A percentile compares a stretch with the other conserved stretches of the same genome.
Evolutionary conservation across 2,113 vertebrate species (phyloP).

Genomic region (Myotis brandtii): DNA sequence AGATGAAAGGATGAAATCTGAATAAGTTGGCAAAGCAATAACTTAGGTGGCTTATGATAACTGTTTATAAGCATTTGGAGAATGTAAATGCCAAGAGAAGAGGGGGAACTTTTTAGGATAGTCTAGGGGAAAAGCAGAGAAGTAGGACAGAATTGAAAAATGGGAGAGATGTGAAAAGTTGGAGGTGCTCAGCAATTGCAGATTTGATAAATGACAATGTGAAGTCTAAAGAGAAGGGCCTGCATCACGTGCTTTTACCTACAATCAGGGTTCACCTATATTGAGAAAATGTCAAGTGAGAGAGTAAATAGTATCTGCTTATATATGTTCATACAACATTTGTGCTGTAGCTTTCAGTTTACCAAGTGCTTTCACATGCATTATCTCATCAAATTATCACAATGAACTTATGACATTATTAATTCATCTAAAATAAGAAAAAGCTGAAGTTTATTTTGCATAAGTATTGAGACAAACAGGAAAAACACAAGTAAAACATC

Average conservation of each 20-base stretch:
- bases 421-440: background rate
- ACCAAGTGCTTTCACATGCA: background rate
- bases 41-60: constrained; percentile 9
- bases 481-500: background rate
- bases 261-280: background rate
- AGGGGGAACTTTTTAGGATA: constrained; percentile 26
- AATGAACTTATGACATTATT: background rate
- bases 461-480: background rate
- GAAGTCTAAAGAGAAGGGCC: background rate
- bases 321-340: background rate
- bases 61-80: constrained; percentile 54
- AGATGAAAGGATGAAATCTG: constrained; percentile 73
- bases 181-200: background rate
- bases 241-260: background rate
- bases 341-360: background rate
- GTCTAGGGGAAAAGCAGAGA: background rate
- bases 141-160: constrained; percentile 13
- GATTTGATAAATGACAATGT: background rate
- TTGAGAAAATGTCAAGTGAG: background rate
- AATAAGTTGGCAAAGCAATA: constrained; percentile 64
- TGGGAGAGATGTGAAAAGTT: background rate
- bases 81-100: constrained; percentile 60
- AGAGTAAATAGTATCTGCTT: background rate
- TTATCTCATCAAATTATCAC: constrained; percentile 4
- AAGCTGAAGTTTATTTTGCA: background rate